Evolutionary conservation across 2,888 invertebrate species (phyloP), one percentile per base, ranked within the genome.

Genomic region (Hypercompe scribonia): DNA sequence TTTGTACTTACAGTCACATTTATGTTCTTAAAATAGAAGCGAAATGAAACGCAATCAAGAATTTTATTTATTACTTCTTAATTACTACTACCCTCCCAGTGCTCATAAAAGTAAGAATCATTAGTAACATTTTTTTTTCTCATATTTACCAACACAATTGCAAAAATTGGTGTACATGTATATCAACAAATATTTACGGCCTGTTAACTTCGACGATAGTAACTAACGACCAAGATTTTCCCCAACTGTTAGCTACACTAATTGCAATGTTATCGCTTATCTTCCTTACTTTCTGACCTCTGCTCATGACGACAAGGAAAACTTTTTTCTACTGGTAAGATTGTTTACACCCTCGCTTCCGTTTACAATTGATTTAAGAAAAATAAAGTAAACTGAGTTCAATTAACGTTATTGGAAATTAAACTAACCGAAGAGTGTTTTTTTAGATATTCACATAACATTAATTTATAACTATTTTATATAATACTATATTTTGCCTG

Each of bases 221-320:
- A 71, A 71, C 74, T 76, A 72, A 78, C 63, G 50, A 69, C 50
- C 64, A 70, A n/a, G 31, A 70, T 46, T 72, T 66, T 34, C 66
- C 76, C 67, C 61, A 78, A 74, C 74, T 65, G 75, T 71, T 71
- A 80, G 71, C 78, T 78, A 80, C 75, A 77, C 81, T 87, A 82
- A 85, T 81, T 84, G 82, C 75, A 78, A 82, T 83, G 82, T 83
- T 81, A 84, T 82, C 80, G 77, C 75, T 71, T 68, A 76, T 78
- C 76, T 78, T 74, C 75, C 70, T 70, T 63, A 71, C 65, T 65
- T 74, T 72, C 68, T 36, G 65, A 63, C 50, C 65, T 46, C 68
- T 15, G 50, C 73, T 66, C 70, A 69, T 65, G 71, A 68, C 76
- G 78, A 76, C 68, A 70, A 79, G 79, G 73, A 65, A 65, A 50